Conservation (phyloP, 2,888 invertebrate genomes). For the Volucella zonaria region DNA sequence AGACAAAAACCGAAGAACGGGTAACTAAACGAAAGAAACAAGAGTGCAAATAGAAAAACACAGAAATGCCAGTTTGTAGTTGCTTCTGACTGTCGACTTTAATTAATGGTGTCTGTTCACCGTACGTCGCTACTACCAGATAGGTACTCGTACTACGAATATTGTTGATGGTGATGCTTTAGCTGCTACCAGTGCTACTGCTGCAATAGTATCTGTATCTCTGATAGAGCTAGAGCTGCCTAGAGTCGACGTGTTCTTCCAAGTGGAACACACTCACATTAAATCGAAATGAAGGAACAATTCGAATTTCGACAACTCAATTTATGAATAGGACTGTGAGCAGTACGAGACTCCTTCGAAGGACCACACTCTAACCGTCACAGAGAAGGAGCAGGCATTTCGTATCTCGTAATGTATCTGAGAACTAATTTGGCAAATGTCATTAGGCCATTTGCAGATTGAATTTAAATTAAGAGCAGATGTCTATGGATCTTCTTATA, state of each 20-base stretch:
- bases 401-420: constrained; percentile 62
- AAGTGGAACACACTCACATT: constrained; percentile 50
- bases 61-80: constrained; percentile 66
- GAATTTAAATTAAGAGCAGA: constrained; percentile 74
- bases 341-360: constrained; percentile 15
- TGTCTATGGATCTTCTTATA: constrained; percentile 49
- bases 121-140: constrained; percentile 49
- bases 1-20: constrained; percentile 40
- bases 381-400: not conserved
- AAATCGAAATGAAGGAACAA: constrained; percentile 65
- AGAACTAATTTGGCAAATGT: constrained; percentile 72
- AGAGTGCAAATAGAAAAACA: constrained; percentile 67
- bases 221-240: constrained; percentile 49
- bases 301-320: constrained; percentile 72
- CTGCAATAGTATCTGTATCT: constrained; percentile 31
- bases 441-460: constrained; percentile 74
- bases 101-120: constrained; percentile 75
- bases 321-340: constrained; percentile 61
- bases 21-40: constrained; percentile 62
- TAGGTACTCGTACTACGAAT: not conserved
- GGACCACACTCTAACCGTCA: constrained; percentile 34
- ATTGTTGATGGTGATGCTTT: constrained; percentile 21
- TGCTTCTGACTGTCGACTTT: constrained; percentile 74
- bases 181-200: constrained; percentile 22
- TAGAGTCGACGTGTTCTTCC: constrained; percentile 59